Evolutionary conservation across 2,113 vertebrate genomes (phyloP), one percentile per base, ranked within the genome.

Genomic region (Nasalis larvatus): DNA sequence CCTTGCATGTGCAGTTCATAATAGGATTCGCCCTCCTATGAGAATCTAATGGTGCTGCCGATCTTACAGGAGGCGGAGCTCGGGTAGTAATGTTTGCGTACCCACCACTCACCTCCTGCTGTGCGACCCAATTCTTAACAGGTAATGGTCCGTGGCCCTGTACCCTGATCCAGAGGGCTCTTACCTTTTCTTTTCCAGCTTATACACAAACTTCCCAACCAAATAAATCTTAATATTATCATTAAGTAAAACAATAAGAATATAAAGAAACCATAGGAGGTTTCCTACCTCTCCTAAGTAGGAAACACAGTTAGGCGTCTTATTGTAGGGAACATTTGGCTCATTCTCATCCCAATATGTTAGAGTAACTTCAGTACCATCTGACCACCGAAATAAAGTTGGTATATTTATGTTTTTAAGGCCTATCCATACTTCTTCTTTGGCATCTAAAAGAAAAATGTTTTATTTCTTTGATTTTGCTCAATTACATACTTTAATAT

Each of bases 311-410:
- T 98, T 98, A 88, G 98, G 98, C 91, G 98, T 99, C 94, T 68
- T 97, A 45, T 99, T 98, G 93, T 96, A 98, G 68, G 97, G 97
- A 93, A 99, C 91, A 94, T 98, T 98, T 6, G 99, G 99, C 69
- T 99, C 98, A 97, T 99, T 98, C 82, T 98, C 97, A 96, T 98
- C 98, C 99, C 99, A 99, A 37, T 99, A 99, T 0, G 99, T 99
- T 94, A 99, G 99, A 58, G 98, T 98, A 52, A 99, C 98, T 14
- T 98, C 96, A 0, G 98, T 98, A 13, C 14, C 25, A 98, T 99
- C 99, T 8, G 98, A 98, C 99, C 99, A 99, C 40, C 98, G 98
- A 97, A 99, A 99, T 84, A 99, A 83, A 2, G 99, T 94, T 27
- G 98, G 98, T 47, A 88, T 97, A 7, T 98, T 97, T 0, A 94